phyloP scores from a whole-genome alignment of 2,113 vertebrate species.

The Macaca fascicularis region DNA sequence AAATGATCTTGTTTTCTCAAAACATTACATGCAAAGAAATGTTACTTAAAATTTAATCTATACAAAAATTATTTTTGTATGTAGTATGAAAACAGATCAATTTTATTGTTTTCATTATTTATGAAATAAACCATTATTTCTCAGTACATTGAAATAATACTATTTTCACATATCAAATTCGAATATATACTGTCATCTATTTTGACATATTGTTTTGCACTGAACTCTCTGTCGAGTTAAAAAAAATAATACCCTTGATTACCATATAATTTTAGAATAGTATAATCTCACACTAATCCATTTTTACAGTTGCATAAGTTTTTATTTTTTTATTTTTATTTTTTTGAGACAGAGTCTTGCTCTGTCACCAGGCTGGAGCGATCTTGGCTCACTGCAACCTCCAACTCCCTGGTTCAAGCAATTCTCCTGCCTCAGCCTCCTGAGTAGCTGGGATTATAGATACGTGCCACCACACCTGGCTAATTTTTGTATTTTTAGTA shows the following conservation, averaged over 20 bases:
- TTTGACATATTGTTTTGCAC: background rate
- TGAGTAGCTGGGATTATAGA: no score
- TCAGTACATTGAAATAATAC: background rate
- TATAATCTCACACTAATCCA: background rate
- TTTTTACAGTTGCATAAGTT: background rate
- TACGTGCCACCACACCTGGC: no score
- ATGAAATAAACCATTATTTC: background rate
- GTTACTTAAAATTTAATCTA: conserved; percentile 1
- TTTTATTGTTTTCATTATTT: background rate
- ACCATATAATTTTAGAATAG: background rate
- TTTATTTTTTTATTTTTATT: background rate
- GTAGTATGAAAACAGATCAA: background rate
- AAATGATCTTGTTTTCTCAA: background rate
- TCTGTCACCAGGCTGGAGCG: no score
- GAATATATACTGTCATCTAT: background rate
- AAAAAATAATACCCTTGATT: background rate
- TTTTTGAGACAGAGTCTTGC: no score
- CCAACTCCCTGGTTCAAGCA: no score
- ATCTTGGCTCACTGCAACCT: no score
- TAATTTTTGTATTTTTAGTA: no score
- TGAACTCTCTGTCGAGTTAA: background rate
- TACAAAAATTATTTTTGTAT: background rate
- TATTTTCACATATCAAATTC: background rate
- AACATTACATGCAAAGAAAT: background rate
- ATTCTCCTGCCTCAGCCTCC: no score